phyloP scores from a whole-genome alignment of 2,113 vertebrate genomes.

The Otis tarda region DNA sequence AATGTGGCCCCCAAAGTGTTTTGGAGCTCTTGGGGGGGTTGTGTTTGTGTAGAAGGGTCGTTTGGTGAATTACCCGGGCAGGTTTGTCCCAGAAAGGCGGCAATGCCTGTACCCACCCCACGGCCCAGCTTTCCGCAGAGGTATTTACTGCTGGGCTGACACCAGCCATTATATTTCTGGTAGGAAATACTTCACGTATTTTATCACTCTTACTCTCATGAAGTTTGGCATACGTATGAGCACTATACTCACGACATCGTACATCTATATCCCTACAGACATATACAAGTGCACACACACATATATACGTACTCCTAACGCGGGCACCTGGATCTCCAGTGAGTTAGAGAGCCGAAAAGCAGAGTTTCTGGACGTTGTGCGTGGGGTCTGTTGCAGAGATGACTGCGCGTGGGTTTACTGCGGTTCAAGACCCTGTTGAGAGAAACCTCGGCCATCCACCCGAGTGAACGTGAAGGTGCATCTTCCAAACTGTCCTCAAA shows the following conservation, averaged over 20 bases:
- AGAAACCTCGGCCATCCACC: background rate
- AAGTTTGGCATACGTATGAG: background rate
- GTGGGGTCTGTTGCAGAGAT: background rate
- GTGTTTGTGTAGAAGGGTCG: background rate
- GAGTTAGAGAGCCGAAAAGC: background rate
- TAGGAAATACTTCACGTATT: constrained; percentile 7
- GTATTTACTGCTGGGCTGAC: background rate
- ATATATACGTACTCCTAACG: background rate
- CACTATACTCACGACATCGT: background rate
- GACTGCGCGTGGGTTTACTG: fast-evolving
- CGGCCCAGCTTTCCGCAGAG: background rate
- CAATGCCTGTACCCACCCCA: background rate
- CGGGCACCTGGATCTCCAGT: background rate
- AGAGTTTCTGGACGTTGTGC: background rate
- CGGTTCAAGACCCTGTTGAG: background rate
- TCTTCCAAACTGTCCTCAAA: background rate
- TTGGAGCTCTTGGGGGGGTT: background rate
- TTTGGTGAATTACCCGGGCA: background rate
- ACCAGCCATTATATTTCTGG: background rate
- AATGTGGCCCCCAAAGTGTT: background rate
- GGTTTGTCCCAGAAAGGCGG: background rate
- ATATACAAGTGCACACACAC: background rate
- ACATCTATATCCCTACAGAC: background rate
- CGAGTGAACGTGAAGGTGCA: background rate
- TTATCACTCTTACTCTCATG: background rate